Conservation (phyloP, 2,113 vertebrate genomes). For the Sitta europaea region DNA sequence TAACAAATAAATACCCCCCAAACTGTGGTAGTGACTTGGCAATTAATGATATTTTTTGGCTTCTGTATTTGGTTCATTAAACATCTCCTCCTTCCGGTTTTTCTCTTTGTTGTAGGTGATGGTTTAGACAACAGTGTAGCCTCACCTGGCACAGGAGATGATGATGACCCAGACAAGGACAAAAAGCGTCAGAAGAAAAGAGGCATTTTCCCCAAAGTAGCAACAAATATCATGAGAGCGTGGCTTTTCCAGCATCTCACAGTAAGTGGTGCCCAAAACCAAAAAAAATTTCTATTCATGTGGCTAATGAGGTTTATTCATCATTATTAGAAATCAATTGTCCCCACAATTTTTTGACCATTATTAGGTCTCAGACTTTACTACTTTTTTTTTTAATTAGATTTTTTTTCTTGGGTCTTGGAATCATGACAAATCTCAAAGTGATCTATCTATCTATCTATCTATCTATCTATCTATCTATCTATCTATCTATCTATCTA, state of each 20-base stretch:
- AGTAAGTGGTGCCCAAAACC: constrained; percentile 79
- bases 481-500: neutral
- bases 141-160: constrained; percentile 97
- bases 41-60: constrained; percentile 35
- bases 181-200: constrained; percentile 99
- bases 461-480: neutral
- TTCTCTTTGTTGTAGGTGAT: constrained; percentile 81
- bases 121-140: constrained; percentile 99
- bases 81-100: constrained; percentile 61
- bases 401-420: constrained; percentile 20
- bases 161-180: constrained; percentile 98
- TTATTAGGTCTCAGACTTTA: neutral
- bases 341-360: neutral
- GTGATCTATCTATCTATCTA: too few relatives aligned
- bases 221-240: constrained; percentile 99
- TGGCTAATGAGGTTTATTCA: neutral
- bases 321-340: neutral
- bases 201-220: constrained; percentile 99
- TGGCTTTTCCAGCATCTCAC: constrained; percentile 99
- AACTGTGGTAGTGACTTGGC: constrained; percentile 57
- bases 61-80: constrained; percentile 71
- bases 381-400: neutral
- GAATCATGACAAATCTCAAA: constrained; percentile 41
- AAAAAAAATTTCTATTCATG: constrained; percentile 28
- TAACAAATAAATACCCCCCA: constrained; percentile 53